Evolutionary conservation across 1,140 invertebrate genomes (phyloP).

Genomic region (Mactra quadrangularis): DNA sequence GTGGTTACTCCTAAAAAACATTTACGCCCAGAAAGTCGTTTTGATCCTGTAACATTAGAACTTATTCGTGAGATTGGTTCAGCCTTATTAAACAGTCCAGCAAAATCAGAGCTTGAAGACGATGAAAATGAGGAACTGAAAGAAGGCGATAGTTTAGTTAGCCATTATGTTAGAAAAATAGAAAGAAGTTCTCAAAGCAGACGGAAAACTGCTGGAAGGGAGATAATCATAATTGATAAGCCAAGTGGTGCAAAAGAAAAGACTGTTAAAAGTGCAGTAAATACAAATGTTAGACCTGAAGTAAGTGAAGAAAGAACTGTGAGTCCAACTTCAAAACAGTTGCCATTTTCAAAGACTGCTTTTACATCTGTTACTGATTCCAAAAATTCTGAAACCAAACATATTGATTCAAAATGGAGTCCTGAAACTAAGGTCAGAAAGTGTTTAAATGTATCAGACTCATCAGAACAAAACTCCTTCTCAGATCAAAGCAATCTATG

Average conservation of each 20-base stretch:
- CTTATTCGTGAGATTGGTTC: slow-evolving; percentile 77
- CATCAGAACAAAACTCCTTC: too few species aligned
- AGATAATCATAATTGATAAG: slow-evolving; percentile 74
- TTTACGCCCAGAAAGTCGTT: neutral
- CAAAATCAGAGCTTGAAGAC: slow-evolving; percentile 60
- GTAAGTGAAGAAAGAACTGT: slow-evolving; percentile 4
- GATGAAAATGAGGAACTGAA: slow-evolving; percentile 57
- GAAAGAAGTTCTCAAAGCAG: slow-evolving; percentile 65
- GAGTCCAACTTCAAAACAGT: slow-evolving; percentile 30
- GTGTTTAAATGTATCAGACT: too few species aligned
- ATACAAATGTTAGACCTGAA: neutral
- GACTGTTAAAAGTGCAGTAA: slow-evolving; percentile 1
- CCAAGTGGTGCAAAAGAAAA: slow-evolving; percentile 7
- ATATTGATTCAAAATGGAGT: neutral
- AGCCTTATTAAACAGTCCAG: slow-evolving; percentile 72
- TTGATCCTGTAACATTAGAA: slow-evolving; percentile 72
- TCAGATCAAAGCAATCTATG: too few species aligned
- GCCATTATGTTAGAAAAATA: slow-evolving; percentile 74
- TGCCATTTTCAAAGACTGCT: slow-evolving; percentile 34
- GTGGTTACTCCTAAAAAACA: slow-evolving; percentile 24
- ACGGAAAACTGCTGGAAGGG: slow-evolving; percentile 58
- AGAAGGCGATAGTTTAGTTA: slow-evolving; percentile 67
- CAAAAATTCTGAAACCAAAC: neutral
- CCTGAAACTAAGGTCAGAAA: neutral
- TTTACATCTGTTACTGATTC: too few species aligned